Evolutionary conservation across 2,797 vertebrate genomes (phyloP).

Genomic region (Falco peregrinus): DNA sequence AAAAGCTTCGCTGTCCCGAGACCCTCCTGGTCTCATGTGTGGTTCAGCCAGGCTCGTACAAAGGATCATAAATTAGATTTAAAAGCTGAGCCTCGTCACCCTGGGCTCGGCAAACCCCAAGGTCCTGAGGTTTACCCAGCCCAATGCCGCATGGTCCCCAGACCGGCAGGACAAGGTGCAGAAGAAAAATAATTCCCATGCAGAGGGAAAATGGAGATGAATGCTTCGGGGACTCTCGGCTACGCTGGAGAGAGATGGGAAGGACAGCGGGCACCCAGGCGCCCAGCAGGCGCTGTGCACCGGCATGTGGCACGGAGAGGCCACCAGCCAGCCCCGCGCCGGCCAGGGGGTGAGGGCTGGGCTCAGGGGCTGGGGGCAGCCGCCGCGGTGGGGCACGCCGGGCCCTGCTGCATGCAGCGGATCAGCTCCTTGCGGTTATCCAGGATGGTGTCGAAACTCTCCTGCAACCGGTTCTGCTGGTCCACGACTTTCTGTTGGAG

Average conservation of each 20-base stretch:
- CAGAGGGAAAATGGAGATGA: background rate
- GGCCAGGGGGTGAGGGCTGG: fast-evolving
- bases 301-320: fast-evolving
- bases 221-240: fast-evolving
- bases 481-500: slow-evolving; percentile 88
- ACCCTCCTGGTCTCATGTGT: too few relatives aligned
- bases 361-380: background rate
- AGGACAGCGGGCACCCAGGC: background rate
- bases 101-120: background rate
- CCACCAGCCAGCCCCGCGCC: background rate
- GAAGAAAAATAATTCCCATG: background rate
- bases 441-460: slow-evolving; percentile 95
- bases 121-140: background rate
- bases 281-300: fast-evolving
- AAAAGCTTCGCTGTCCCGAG: background rate
- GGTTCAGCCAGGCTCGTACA: background rate
- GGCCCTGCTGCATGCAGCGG: slow-evolving; percentile 82
- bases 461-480: slow-evolving; percentile 94
- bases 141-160: fast-evolving
- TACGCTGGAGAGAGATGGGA: fast-evolving
- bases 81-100: background rate
- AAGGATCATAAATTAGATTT: background rate
- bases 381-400: background rate
- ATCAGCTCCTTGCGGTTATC: slow-evolving; percentile 95
- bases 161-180: fast-evolving